phyloP scores from a whole-genome alignment of 2,113 vertebrate genomes.

The Tragelaphus buxtoni region DNA sequence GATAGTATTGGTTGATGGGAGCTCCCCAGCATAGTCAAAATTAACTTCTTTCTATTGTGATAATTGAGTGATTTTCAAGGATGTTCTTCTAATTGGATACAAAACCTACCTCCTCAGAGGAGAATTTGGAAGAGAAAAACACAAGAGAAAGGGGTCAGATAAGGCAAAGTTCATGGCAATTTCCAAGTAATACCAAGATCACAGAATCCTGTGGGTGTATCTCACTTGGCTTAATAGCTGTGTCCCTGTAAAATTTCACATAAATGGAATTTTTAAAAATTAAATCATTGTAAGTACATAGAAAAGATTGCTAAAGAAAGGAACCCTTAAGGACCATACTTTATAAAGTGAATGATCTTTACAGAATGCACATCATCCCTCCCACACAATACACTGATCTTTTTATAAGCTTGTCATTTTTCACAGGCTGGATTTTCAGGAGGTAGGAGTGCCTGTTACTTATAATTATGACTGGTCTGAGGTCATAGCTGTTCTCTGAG shows the following conservation, averaged over 20 bases:
- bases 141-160: neutral
- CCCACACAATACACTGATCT: neutral
- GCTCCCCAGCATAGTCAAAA: neutral
- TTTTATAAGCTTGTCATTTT: neutral
- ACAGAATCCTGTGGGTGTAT: neutral
- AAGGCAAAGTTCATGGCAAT: neutral
- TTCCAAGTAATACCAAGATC: neutral
- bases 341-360: conserved; percentile 23
- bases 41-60: conserved; percentile 24
- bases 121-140: conserved; percentile 44
- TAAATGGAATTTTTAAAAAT: conserved; percentile 41
- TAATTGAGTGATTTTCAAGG: neutral
- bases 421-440: neutral
- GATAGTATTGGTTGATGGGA: neutral
- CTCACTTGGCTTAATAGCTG: neutral
- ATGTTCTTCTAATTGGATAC: neutral
- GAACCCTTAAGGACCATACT: neutral
- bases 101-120: neutral
- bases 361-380: neutral
- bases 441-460: neutral
- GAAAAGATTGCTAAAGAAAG: conserved; percentile 2
- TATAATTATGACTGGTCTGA: neutral
- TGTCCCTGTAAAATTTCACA: conserved; percentile 14
- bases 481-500: neutral
- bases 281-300: neutral